Evolutionary conservation across 2,888 invertebrate genomes (phyloP).

Genomic region (Drosophila infuscata): DNA sequence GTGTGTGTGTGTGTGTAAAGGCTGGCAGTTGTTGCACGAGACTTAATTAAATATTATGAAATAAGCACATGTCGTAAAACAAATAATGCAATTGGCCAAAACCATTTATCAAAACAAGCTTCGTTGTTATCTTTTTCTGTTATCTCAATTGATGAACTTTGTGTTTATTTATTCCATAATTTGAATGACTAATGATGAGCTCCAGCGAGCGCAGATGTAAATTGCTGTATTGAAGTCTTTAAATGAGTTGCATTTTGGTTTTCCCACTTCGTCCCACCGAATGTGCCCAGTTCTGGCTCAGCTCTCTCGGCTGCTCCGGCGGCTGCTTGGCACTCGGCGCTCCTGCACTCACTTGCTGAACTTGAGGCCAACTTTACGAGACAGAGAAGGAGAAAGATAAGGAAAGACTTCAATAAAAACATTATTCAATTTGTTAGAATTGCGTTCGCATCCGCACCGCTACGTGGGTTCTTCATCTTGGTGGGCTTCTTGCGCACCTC

Average conservation of each 20-base stretch:
- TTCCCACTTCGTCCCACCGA: slow-evolving; percentile 6
- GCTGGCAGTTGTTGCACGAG: not conserved
- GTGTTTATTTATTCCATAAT: slow-evolving; percentile 29
- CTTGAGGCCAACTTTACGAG: slow-evolving; percentile 64
- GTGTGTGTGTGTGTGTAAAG: not conserved
- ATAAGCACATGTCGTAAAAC: slow-evolving; percentile 7
- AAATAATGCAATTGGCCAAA: slow-evolving; percentile 27
- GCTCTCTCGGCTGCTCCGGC: slow-evolving; percentile 15
- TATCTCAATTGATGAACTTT: slow-evolving; percentile 32
- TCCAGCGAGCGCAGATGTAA: slow-evolving; percentile 21
- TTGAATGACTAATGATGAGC: slow-evolving; percentile 50
- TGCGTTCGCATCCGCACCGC: slow-evolving; percentile 64
- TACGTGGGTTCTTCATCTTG: slow-evolving; percentile 83
- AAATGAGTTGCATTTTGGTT: slow-evolving; percentile 27
- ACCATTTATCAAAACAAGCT: slow-evolving; percentile 25
- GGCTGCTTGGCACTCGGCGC: slow-evolving; percentile 28
- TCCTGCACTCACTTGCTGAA: slow-evolving; percentile 70
- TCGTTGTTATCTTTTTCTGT: not conserved
- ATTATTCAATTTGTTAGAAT: not conserved
- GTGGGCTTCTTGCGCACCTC: slow-evolving; percentile 84
- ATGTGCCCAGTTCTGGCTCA: slow-evolving; percentile 8
- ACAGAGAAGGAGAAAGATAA: not conserved
- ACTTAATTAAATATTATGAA: slow-evolving; percentile 24
- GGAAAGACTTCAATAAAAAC: not conserved
- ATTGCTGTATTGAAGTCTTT: slow-evolving; percentile 25